phyloP scores from a whole-genome alignment of 2,888 invertebrate genomes.

The Blastobasis lacticolella region DNA sequence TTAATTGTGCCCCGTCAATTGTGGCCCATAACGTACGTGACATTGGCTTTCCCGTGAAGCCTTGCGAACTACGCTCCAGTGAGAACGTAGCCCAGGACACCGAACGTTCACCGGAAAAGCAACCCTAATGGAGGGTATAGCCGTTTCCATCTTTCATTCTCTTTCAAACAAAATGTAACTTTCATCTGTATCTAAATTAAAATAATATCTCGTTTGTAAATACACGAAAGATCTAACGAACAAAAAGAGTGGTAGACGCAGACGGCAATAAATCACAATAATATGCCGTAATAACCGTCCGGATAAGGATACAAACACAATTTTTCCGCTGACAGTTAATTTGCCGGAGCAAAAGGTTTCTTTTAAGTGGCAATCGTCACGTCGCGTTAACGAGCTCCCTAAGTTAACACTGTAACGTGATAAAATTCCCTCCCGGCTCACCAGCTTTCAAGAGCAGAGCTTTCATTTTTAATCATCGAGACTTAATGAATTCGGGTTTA shows the following conservation, averaged over 20 bases:
- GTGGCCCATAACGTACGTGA: slow-evolving; percentile 32
- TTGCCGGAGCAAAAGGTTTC: slow-evolving; percentile 45
- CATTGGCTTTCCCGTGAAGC: slow-evolving; percentile 1
- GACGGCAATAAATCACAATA: too few relatives aligned
- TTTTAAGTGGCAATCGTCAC: slow-evolving; percentile 63
- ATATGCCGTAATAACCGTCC: neutral
- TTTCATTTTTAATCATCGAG: slow-evolving; percentile 20
- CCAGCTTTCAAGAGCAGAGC: slow-evolving; percentile 19
- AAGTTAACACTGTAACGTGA: slow-evolving; percentile 65
- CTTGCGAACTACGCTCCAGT: too few relatives aligned
- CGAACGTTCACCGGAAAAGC: too few relatives aligned
- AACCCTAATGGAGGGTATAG: too few relatives aligned
- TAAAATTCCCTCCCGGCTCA: slow-evolving; percentile 40
- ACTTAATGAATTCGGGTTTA: slow-evolving; percentile 11
- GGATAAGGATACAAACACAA: slow-evolving; percentile 25
- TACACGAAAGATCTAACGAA: too few relatives aligned
- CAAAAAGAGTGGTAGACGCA: too few relatives aligned
- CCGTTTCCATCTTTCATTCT: too few relatives aligned
- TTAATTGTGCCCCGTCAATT: slow-evolving; percentile 67
- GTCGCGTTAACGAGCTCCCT: slow-evolving; percentile 67
- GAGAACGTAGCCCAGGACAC: neutral
- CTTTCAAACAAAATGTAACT: too few relatives aligned
- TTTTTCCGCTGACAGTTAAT: slow-evolving; percentile 52
- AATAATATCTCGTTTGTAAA: too few relatives aligned
- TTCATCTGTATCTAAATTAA: too few relatives aligned